phyloP scores from a whole-genome alignment of 64 coral and sea anemone species.

The Stichodactyla helianthus region DNA sequence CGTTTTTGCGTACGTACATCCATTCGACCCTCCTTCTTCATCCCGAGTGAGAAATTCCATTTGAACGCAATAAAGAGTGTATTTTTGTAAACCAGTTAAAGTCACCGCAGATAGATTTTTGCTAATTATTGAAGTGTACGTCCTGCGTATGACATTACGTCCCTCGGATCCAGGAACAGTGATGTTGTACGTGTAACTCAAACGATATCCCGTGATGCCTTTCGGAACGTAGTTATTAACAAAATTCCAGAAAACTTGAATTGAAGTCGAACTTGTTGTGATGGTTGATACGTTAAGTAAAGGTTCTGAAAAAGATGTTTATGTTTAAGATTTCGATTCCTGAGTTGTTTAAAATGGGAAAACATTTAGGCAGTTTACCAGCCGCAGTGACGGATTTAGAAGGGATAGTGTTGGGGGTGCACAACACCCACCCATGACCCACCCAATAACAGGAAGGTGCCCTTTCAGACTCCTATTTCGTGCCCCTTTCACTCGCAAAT shows the following conservation, averaged over 20 bases:
- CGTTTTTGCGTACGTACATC: conserved; percentile 20
- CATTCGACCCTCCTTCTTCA: background rate
- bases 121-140: background rate
- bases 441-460: too few species aligned
- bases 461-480: too few species aligned
- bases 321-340: background rate
- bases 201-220: background rate
- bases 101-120: background rate
- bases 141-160: background rate
- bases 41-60: background rate
- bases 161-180: background rate
- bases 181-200: conserved; percentile 9
- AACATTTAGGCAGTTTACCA: too few species aligned
- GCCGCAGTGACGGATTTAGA: too few species aligned
- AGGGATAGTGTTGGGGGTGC: too few species aligned
- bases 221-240: background rate
- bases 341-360: background rate
- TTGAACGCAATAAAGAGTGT: conserved; percentile 41
- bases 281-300: background rate
- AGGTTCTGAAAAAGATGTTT: background rate
- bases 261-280: conserved; percentile 2
- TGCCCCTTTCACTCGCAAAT: too few species aligned
- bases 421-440: too few species aligned
- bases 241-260: conserved; percentile 14
- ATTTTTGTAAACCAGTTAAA: conserved; percentile 5